phyloP scores from a whole-genome alignment of 2,888 invertebrate species.

The Flexamia atlantica region DNA sequence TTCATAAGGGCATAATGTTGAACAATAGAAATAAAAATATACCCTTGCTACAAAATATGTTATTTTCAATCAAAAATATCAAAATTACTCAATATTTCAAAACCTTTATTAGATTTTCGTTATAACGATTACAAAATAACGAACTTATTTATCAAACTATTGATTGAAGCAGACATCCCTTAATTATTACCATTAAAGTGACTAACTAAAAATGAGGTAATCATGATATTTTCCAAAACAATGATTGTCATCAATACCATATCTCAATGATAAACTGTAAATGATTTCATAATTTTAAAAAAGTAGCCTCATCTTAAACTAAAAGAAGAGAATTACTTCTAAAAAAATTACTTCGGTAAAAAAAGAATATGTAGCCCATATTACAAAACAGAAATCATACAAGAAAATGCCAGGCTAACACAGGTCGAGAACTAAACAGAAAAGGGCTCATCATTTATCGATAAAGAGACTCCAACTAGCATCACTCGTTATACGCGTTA shows the following conservation, averaged over 20 bases:
- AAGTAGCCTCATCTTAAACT: not conserved
- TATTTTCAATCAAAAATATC: not conserved
- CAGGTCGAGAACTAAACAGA: conserved; percentile 2
- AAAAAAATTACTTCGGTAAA: not conserved
- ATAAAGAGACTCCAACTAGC: not conserved
- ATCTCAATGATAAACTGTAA: not conserved
- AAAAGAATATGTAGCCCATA: not conserved
- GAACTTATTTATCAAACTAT: not conserved
- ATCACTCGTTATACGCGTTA: conserved; percentile 4
- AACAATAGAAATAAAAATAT: not conserved
- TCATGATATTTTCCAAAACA: not conserved
- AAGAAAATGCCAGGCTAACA: not conserved
- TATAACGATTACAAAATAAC: not conserved
- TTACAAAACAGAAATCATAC: not conserved
- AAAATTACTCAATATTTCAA: not conserved
- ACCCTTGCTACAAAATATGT: not conserved
- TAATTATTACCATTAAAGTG: not conserved
- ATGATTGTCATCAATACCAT: not conserved
- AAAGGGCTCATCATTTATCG: not conserved
- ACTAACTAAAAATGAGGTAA: not conserved
- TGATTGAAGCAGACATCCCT: not conserved
- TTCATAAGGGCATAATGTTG: no score
- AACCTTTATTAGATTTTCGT: not conserved
- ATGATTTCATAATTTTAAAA: not conserved
- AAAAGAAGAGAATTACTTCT: not conserved